Evolutionary conservation across 2,113 vertebrate species (phyloP).

Genomic region (Nothobranchius kuhntae): DNA sequence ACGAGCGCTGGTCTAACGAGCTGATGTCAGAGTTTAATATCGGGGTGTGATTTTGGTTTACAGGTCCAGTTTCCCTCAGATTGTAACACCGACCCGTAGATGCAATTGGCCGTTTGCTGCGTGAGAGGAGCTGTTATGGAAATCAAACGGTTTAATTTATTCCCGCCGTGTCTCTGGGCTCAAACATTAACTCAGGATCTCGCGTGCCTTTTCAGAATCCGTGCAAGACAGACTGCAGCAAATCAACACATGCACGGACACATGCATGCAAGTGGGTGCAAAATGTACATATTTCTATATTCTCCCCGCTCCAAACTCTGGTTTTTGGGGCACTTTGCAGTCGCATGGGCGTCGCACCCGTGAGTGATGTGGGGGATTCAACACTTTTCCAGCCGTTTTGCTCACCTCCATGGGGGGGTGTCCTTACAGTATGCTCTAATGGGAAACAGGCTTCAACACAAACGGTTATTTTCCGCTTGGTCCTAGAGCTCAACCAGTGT

Average conservation of each 20-base stretch:
- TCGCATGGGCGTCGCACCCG: no score
- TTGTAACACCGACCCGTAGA: no score
- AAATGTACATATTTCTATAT: neutral
- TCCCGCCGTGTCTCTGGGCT: slow-evolving; percentile 63
- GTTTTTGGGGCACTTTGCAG: neutral
- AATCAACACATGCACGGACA: slow-evolving; percentile 46
- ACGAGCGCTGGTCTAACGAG: neutral
- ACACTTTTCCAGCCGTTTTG: no score
- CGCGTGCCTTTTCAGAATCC: slow-evolving; percentile 55
- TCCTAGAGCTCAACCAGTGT: no score
- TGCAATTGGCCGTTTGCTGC: no score
- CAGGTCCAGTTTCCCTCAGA: no score
- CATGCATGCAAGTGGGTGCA: slow-evolving; percentile 9
- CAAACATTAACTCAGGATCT: slow-evolving; percentile 73
- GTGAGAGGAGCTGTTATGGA: slow-evolving; percentile 39
- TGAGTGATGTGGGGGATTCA: no score
- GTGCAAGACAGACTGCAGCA: slow-evolving; percentile 21
- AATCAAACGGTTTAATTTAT: slow-evolving; percentile 66
- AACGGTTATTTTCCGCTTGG: no score
- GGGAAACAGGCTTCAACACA: no score
- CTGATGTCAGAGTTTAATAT: neutral
- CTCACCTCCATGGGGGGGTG: no score
- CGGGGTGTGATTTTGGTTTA: neutral
- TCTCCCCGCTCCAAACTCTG: neutral
- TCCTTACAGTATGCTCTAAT: no score